Evolutionary conservation across 2,888 invertebrate genomes (phyloP).

Genomic region (Eristalis pertinax): DNA sequence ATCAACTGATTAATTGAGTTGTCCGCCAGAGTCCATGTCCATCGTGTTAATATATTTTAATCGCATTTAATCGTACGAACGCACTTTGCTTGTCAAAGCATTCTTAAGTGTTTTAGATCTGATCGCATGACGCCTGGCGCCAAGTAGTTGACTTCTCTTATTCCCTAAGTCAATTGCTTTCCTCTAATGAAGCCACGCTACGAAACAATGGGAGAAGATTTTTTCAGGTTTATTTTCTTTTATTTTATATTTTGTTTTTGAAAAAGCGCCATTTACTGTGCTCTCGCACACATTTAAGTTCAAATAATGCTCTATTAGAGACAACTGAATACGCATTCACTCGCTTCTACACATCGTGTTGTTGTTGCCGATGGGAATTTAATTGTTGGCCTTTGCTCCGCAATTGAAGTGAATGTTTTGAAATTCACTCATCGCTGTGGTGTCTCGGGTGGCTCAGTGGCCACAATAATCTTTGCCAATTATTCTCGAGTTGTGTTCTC

Average conservation of each 20-base stretch:
- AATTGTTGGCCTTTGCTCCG: slow-evolving; percentile 68
- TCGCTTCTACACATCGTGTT: slow-evolving; percentile 26
- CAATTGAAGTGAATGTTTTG: slow-evolving; percentile 58
- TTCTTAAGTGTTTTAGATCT: slow-evolving; percentile 42
- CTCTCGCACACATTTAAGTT: slow-evolving; percentile 24
- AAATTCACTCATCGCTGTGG: slow-evolving; percentile 34
- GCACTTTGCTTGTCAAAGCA: slow-evolving; percentile 61
- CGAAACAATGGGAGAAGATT: slow-evolving; percentile 57
- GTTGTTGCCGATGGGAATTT: slow-evolving; percentile 62
- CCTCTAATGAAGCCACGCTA: slow-evolving; percentile 48
- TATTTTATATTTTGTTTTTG: slow-evolving; percentile 9
- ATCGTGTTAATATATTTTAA: slow-evolving; percentile 45
- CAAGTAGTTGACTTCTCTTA: slow-evolving; percentile 61
- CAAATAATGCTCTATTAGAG: slow-evolving; percentile 38
- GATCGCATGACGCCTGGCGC: slow-evolving; percentile 67
- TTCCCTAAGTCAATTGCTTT: slow-evolving; percentile 64
- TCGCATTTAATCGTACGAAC: slow-evolving; percentile 59
- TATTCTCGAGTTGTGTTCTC: slow-evolving; percentile 30
- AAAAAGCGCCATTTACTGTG: slow-evolving; percentile 8
- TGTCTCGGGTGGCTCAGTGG: slow-evolving; percentile 1
- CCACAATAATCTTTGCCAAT: slow-evolving; percentile 53
- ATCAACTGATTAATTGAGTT: slow-evolving; percentile 53
- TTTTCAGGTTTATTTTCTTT: slow-evolving; percentile 4
- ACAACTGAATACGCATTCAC: slow-evolving; percentile 28
- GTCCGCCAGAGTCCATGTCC: slow-evolving; percentile 44